A percentile compares a stretch with the other conserved stretches of the same genome.
phyloP scores from a whole-genome alignment of 2,113 vertebrate species.

The Crotalus helleri region DNA sequence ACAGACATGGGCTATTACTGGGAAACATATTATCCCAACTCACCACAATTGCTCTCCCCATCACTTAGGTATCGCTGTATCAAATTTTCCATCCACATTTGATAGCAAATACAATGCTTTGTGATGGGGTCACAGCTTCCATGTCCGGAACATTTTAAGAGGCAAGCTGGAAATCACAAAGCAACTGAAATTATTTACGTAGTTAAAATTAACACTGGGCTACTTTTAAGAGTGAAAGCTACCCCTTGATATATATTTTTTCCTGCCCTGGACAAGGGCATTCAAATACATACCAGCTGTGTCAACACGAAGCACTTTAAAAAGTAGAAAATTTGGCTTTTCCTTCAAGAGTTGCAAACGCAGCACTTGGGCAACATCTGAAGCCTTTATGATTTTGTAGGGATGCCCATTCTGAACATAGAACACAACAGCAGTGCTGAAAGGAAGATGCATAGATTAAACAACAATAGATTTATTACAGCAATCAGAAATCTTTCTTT shows the following conservation, averaged over 20 bases:
- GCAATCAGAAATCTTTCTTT: neutral
- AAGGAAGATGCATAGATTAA: conserved; percentile 31
- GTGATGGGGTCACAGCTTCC: conserved; percentile 88
- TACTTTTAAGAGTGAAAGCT: neutral
- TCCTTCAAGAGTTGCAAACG: conserved; percentile 78
- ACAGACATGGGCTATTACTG: neutral
- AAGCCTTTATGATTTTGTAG: conserved; percentile 66
- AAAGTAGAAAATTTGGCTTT: conserved; percentile 83
- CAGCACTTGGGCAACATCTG: conserved; percentile 72
- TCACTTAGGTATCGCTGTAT: conserved; percentile 76
- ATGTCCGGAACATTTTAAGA: conserved; percentile 82
- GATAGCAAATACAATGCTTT: conserved; percentile 84
- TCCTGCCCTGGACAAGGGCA: neutral
- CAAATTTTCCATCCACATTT: conserved; percentile 88
- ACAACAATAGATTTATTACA: neutral
- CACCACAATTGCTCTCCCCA: conserved; percentile 87
- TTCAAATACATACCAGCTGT: conserved; percentile 73
- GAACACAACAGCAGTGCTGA: conserved; percentile 82
- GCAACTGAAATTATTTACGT: neutral
- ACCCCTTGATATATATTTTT: neutral
- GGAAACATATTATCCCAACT: conserved; percentile 39
- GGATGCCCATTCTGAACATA: conserved; percentile 74
- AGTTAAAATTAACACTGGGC: neutral
- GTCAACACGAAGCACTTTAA: conserved; percentile 85
- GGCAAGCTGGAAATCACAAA: conserved; percentile 72